phyloP scores from a whole-genome alignment of 2,888 invertebrate genomes.

The Torymus auratus region DNA sequence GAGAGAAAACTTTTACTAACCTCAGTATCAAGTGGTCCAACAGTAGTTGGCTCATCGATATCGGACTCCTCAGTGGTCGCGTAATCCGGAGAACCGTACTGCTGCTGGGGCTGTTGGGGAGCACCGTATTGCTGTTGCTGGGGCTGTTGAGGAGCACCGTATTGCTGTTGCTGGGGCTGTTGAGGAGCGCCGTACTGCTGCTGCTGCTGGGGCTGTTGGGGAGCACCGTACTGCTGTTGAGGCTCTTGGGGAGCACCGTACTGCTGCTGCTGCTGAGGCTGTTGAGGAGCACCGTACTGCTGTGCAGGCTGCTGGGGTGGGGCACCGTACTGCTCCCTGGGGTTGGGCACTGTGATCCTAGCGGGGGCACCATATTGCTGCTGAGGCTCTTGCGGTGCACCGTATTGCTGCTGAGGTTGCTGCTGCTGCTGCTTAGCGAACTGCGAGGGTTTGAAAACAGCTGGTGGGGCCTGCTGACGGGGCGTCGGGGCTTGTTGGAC shows the following conservation, averaged over 20 bases:
- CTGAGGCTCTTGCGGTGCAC: slow-evolving; percentile 60
- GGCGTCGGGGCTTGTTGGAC: slow-evolving; percentile 46
- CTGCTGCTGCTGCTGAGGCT: slow-evolving; percentile 60
- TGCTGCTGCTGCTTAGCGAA: slow-evolving; percentile 61
- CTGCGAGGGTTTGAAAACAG: no score
- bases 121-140: slow-evolving; percentile 69
- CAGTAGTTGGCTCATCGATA: slow-evolving; percentile 71
- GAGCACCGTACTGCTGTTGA: slow-evolving; percentile 60
- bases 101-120: slow-evolving; percentile 60
- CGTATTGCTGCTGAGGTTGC: slow-evolving; percentile 60
- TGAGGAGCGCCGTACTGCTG: slow-evolving; percentile 59
- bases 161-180: slow-evolving; percentile 57
- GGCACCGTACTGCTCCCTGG: slow-evolving; percentile 60
- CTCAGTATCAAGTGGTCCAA: slow-evolving; percentile 69
- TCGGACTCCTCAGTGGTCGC: slow-evolving; percentile 71
- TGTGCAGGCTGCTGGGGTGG: slow-evolving; percentile 44
- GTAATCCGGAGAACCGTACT: slow-evolving; percentile 68
- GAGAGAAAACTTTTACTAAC: slow-evolving; percentile 59
- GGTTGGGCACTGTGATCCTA: slow-evolving; percentile 37
- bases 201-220: slow-evolving; percentile 57
- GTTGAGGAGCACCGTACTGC: no score
- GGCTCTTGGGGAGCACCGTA: slow-evolving; percentile 56
- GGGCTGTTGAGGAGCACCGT: slow-evolving; percentile 53
- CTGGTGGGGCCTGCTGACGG: slow-evolving; percentile 3
- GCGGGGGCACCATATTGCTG: slow-evolving; percentile 63